Evolutionary conservation across 2,888 invertebrate species (phyloP).

Genomic region (Coecobrya sp.): DNA sequence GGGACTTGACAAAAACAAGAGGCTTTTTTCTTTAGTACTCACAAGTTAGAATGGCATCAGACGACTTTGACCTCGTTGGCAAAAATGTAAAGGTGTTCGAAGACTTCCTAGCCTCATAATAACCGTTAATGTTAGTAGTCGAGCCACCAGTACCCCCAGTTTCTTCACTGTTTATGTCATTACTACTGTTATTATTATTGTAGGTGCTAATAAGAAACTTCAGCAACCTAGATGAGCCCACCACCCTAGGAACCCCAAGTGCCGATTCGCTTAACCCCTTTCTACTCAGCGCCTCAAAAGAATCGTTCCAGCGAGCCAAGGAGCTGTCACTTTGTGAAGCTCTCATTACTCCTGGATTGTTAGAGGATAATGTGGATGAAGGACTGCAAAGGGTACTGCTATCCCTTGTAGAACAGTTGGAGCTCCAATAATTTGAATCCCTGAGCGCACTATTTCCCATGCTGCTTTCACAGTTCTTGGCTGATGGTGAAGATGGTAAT

Average conservation of each 20-base stretch:
- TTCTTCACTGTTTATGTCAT: neutral
- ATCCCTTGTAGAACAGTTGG: conserved; percentile 73
- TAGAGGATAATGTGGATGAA: conserved; percentile 22
- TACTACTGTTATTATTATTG: conserved; percentile 27
- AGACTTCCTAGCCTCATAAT: conserved; percentile 40
- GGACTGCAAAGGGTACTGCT: conserved; percentile 73
- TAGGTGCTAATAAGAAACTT: conserved; percentile 84
- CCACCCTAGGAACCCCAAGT: conserved; percentile 84
- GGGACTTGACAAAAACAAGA: neutral
- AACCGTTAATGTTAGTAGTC: conserved; percentile 36
- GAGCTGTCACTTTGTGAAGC: conserved; percentile 85
- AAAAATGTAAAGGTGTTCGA: conserved; percentile 51
- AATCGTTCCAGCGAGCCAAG: conserved; percentile 83
- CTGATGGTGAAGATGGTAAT: conserved; percentile 39
- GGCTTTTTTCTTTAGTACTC: conserved; percentile 39
- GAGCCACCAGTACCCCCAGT: neutral
- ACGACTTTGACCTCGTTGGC: conserved; percentile 68
- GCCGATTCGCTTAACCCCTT: conserved; percentile 85
- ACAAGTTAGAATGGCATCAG: conserved; percentile 70
- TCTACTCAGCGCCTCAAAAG: conserved; percentile 85
- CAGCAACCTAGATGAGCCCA: conserved; percentile 85
- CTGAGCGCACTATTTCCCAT: conserved; percentile 68
- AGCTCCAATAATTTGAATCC: conserved; percentile 84
- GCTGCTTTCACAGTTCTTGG: conserved; percentile 1
- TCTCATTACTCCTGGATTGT: conserved; percentile 67